These are phyloP conservation scores for Taurulus bubalis DNA, from an alignment of 2,113 vertebrate species.

Conservation along the genomic window DNA sequence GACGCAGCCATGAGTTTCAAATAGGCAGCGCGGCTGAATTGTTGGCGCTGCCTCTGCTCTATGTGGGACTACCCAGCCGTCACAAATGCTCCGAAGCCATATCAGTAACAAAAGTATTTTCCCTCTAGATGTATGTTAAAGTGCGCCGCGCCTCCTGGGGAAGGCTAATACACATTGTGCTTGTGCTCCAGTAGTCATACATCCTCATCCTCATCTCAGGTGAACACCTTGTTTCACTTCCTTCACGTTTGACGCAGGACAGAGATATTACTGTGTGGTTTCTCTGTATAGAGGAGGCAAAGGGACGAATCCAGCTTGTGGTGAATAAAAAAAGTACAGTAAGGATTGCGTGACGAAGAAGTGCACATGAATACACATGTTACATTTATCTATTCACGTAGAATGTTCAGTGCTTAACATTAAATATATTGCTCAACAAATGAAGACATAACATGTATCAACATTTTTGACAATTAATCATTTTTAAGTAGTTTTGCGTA, in stretches of 20 bases:
- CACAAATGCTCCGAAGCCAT: constrained; percentile 45
- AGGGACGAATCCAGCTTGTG: not conserved
- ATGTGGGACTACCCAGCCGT: constrained; percentile 55
- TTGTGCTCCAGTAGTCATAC: constrained; percentile 36
- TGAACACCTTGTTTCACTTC: constrained; percentile 40
- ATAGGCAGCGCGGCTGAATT: constrained; percentile 57
- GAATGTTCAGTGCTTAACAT: too few species aligned
- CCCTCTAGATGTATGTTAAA: constrained; percentile 55
- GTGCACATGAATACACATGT: too few species aligned
- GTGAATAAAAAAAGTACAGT: not conserved
- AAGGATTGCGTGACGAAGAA: too few species aligned
- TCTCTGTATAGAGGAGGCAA: not conserved
- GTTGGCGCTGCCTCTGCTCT: constrained; percentile 43
- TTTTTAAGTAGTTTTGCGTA: too few species aligned
- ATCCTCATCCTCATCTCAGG: constrained; percentile 16
- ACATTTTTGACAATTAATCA: too few species aligned
- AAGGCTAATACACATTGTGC: constrained; percentile 43
- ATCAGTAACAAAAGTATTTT: constrained; percentile 51
- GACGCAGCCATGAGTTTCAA: constrained; percentile 71
- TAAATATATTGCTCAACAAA: too few species aligned
- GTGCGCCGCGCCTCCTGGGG: constrained; percentile 45
- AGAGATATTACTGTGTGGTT: not conserved
- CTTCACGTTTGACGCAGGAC: constrained; percentile 22
- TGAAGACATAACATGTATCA: too few species aligned
- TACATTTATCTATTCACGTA: too few species aligned